Evolutionary conservation across 1,140 invertebrate species (phyloP).

Genomic region (Dendroctonus valens): DNA sequence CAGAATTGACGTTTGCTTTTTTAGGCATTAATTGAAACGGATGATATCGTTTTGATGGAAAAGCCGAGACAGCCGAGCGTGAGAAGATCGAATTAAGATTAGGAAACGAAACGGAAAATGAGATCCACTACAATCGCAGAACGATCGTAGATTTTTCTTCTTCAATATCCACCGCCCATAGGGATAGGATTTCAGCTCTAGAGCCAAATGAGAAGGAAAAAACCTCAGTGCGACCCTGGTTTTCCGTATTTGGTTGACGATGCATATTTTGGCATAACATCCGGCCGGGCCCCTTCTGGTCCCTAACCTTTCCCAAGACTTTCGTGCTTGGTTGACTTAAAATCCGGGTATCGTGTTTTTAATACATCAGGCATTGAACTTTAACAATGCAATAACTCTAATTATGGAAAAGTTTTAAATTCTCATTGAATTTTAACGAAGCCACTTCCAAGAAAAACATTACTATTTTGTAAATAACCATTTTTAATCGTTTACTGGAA

Average conservation of each 20-base stretch:
- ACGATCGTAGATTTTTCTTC: too few species aligned
- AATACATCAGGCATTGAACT: neutral
- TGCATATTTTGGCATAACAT: slow-evolving; percentile 29
- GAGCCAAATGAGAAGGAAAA: neutral
- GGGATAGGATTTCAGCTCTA: too few species aligned
- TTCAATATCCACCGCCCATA: too few species aligned
- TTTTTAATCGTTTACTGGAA: too few species aligned
- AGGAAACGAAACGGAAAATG: slow-evolving; percentile 7
- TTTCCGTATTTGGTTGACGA: neutral
- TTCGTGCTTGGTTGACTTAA: slow-evolving; percentile 21
- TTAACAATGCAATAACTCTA: slow-evolving; percentile 1
- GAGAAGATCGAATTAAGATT: slow-evolving; percentile 41
- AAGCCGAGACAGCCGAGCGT: slow-evolving; percentile 34
- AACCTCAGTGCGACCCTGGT: slow-evolving; percentile 12
- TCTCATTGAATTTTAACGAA: neutral
- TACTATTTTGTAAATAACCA: too few species aligned
- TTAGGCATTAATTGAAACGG: slow-evolving; percentile 49
- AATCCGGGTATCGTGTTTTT: slow-evolving; percentile 4
- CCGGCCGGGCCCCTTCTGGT: slow-evolving; percentile 16
- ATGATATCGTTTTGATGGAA: slow-evolving; percentile 47
- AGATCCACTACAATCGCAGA: too few species aligned
- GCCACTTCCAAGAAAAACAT: too few species aligned
- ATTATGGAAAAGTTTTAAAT: neutral
- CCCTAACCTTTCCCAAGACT: slow-evolving; percentile 27
- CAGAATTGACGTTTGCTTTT: slow-evolving; percentile 49